Evolutionary conservation across 2,888 invertebrate species (phyloP), one percentile per base, ranked within the genome.

Genomic region (Cistogaster globosa): DNA sequence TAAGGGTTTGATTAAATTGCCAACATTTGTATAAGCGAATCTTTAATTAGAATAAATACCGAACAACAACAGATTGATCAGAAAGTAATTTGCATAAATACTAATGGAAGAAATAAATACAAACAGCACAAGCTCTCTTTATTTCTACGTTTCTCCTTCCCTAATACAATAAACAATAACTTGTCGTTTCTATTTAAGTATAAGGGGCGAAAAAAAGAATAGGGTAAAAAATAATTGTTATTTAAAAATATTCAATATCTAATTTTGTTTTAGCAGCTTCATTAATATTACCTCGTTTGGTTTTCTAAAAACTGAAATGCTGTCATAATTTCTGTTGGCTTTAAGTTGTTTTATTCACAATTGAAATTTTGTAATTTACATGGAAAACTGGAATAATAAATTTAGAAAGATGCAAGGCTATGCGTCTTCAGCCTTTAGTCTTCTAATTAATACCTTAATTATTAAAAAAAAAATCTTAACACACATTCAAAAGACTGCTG

Each of bases 51-150:
- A 72, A 82, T 82, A 82, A 82, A 86, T 60, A 77, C 72, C 79
- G 57, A 8, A 48, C 83, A 86, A 45, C 83, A 86, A 78, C 84
- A 84, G 82, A 87, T 86, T 86, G 82, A 87, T 87, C 82, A 80
- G 77, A 87, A 84, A 77, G 74, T 83, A 81, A 84, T 86, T 85
- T 71, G 20, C 78, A 78, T 71, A 80, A 82, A 72, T 78, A 68
- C 65, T 22, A 42, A 65, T 42, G 60, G 65, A 48, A n/a, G 6
- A 48, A 48, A n/a, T 48, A n/a, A 14, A 14, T 14, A 48, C 45
- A 48, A 14, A 48, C n/a, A 48, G 12, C 45, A 42, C 45, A 48
- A n/a, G n/a, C 45, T 14, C 45, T 14, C 45, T 16, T 5, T 32
- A 3, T 32, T 0, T 6, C 32, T 32, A 2, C 8, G 0, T 32